phyloP scores from a whole-genome alignment of 2,797 vertebrate species.

The Telmatherina bonti region DNA sequence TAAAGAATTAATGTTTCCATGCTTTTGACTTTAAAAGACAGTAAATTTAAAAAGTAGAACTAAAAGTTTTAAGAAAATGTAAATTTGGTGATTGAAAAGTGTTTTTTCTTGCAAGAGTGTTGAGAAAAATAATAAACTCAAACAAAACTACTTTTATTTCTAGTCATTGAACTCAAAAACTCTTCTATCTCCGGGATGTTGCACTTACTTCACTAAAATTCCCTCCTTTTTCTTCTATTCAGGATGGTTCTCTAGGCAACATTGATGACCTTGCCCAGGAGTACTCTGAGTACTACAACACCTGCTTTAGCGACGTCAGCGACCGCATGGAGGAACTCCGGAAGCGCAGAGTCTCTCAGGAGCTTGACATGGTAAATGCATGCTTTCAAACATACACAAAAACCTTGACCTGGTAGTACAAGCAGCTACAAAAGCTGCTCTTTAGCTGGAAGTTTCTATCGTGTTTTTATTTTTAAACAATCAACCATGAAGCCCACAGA shows the following conservation, averaged over 20 bases:
- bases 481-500: neutral
- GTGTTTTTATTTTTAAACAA: neutral
- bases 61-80: no score
- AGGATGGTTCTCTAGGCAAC: slow-evolving; percentile 98
- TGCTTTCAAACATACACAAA: neutral
- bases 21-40: neutral
- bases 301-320: slow-evolving; percentile 94
- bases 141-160: neutral
- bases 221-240: slow-evolving; percentile 29
- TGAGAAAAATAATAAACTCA: neutral
- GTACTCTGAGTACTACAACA: slow-evolving; percentile 98
- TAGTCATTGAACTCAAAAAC: slow-evolving; percentile 1
- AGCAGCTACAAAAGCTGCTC: neutral
- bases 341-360: slow-evolving; percentile 92
- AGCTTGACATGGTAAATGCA: slow-evolving; percentile 89
- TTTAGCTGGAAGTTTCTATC: neutral
- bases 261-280: slow-evolving; percentile 98
- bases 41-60: no score
- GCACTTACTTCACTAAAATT: slow-evolving; percentile 10
- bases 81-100: neutral
- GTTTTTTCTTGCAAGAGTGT: neutral
- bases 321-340: slow-evolving; percentile 98
- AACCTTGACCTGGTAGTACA: neutral
- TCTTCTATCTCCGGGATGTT: slow-evolving; percentile 19
- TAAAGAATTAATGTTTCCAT: neutral